phyloP scores from a whole-genome alignment of 2,888 invertebrate genomes.

The Xylocampa areola region DNA sequence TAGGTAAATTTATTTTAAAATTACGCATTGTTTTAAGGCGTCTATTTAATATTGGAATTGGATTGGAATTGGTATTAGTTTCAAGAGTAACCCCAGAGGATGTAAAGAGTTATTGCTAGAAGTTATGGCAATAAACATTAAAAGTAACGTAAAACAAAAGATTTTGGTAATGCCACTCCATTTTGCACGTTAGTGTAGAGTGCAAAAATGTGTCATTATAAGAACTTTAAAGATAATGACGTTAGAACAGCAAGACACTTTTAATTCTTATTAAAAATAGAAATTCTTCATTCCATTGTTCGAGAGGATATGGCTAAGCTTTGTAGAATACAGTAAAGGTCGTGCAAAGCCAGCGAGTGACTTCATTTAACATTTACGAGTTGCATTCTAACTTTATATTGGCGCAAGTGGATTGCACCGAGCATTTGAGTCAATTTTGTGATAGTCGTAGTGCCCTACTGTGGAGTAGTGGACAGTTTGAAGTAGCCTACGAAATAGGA shows the following conservation, averaged over 20 bases:
- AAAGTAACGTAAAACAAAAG: too few relatives aligned
- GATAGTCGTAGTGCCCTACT: conserved; percentile 3
- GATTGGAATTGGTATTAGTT: too few relatives aligned
- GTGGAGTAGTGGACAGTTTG: neutral
- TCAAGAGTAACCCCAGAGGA: too few relatives aligned
- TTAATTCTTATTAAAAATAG: neutral
- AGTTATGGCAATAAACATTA: too few relatives aligned
- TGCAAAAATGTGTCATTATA: too few relatives aligned
- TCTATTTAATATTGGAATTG: too few relatives aligned
- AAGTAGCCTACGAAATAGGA: neutral
- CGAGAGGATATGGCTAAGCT: conserved; percentile 24
- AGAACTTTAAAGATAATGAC: too few relatives aligned
- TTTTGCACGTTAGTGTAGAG: too few relatives aligned
- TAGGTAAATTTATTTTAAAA: too few relatives aligned
- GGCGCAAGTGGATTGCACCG: conserved; percentile 38
- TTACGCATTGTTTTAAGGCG: too few relatives aligned
- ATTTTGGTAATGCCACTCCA: too few relatives aligned
- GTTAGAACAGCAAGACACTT: neutral
- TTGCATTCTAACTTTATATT: conserved; percentile 43
- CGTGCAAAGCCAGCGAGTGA: conserved; percentile 28
- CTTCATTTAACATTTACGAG: conserved; percentile 55
- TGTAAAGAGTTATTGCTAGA: too few relatives aligned
- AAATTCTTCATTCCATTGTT: conserved; percentile 27
- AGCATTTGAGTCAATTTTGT: conserved; percentile 16
- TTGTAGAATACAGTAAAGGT: conserved; percentile 12